phyloP scores from a whole-genome alignment of 92 coral and sea anemone genomes.

The Blastomussa wellsi region DNA sequence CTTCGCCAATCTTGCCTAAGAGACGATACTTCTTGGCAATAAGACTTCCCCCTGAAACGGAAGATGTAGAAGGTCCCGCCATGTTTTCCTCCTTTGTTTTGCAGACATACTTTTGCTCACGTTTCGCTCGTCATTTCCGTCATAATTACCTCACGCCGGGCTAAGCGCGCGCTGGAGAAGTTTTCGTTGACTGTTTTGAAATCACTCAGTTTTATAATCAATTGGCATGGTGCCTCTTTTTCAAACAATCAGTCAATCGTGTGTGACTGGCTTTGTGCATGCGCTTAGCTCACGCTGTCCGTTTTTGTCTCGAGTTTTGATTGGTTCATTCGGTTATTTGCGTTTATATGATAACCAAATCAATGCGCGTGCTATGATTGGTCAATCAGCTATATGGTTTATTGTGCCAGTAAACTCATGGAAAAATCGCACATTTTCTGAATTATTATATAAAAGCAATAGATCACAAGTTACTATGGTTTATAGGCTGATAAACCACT shows the following conservation, averaged over 20 bases:
- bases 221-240: no score
- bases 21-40: constrained; percentile 61
- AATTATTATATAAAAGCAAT: no score
- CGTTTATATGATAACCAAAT: background rate
- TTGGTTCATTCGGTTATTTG: background rate
- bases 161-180: constrained; percentile 12
- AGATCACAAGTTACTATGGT: no score
- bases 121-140: background rate
- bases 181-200: background rate
- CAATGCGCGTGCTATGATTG: no score
- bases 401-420: no score
- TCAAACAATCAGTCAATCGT: background rate
- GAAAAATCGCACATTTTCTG: no score
- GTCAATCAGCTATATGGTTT: no score
- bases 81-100: constrained; percentile 11
- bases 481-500: no score
- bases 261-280: background rate
- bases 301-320: background rate
- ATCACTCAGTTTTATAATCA: no score
- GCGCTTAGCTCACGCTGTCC: background rate
- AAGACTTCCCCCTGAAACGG: constrained; percentile 29
- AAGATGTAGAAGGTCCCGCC: constrained; percentile 35
- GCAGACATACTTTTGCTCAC: background rate
- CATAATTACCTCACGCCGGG: background rate
- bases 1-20: constrained; percentile 63